phyloP scores from a whole-genome alignment of 2,797 vertebrate species.

The Hippocampus kuda region DNA sequence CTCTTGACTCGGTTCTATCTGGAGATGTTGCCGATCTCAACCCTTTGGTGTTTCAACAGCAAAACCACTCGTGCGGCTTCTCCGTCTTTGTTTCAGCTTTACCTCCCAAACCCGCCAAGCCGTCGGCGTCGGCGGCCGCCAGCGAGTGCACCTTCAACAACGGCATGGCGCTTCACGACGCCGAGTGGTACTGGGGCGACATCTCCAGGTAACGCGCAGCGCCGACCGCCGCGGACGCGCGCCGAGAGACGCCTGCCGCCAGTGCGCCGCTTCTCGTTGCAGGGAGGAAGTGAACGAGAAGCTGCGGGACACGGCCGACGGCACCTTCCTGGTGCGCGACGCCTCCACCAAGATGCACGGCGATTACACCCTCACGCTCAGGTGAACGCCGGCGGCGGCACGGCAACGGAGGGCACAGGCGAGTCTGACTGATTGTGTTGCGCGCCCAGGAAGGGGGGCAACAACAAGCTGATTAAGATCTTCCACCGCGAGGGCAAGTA shows the following conservation, averaged over 20 bases:
- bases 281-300: slow-evolving; percentile 99
- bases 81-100: slow-evolving; percentile 67
- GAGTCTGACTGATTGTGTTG: neutral
- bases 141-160: slow-evolving; percentile 86
- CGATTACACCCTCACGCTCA: slow-evolving; percentile 92
- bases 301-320: slow-evolving; percentile 91
- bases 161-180: slow-evolving; percentile 91
- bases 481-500: slow-evolving; percentile 97
- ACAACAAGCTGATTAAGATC: slow-evolving; percentile 99
- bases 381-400: slow-evolving; percentile 54
- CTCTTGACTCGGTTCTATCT: no score
- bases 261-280: neutral
- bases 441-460: slow-evolving; percentile 89
- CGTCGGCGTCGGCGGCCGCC: slow-evolving; percentile 63
- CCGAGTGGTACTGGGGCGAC: slow-evolving; percentile 99
- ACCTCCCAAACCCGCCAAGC: slow-evolving; percentile 89
- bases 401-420: neutral
- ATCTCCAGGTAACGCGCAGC: slow-evolving; percentile 69
- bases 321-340: slow-evolving; percentile 93
- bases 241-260: neutral
- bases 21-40: neutral
- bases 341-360: slow-evolving; percentile 98
- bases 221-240: neutral
- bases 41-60: neutral
- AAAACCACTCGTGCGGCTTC: no score